Conservation (phyloP, 2,113 vertebrate genomes). For the Protomyctophum bolini region DNA sequence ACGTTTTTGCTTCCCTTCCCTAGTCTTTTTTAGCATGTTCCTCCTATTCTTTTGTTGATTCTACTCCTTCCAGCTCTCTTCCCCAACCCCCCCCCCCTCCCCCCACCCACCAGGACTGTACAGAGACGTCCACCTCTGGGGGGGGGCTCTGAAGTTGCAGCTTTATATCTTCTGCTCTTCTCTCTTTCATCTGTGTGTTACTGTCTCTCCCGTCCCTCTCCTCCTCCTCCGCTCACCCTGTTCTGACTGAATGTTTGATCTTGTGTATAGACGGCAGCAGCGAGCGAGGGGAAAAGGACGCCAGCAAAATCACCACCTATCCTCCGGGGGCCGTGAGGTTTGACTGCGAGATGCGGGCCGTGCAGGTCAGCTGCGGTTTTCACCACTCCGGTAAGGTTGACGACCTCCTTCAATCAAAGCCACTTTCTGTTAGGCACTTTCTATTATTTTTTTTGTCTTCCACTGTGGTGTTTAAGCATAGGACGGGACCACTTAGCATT, state of each 20-base stretch:
- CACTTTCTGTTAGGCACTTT: neutral
- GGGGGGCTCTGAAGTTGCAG: slow-evolving; percentile 43
- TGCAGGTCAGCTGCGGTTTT: slow-evolving; percentile 98
- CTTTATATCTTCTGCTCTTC: slow-evolving; percentile 9
- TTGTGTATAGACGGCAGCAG: slow-evolving; percentile 93
- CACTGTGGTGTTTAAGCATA: slow-evolving; percentile 4
- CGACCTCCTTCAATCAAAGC: neutral
- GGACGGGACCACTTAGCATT: neutral
- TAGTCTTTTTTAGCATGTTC: slow-evolving; percentile 38
- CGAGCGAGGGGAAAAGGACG: slow-evolving; percentile 96
- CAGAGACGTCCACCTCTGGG: slow-evolving; percentile 45
- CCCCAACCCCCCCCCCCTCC: too few species aligned
- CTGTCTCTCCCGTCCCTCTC: slow-evolving; percentile 9
- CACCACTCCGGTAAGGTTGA: slow-evolving; percentile 92
- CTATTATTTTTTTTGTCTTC: neutral
- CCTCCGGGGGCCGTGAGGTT: slow-evolving; percentile 94
- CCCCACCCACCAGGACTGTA: slow-evolving; percentile 43
- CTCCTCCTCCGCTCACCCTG: neutral
- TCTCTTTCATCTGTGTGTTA: slow-evolving; percentile 7
- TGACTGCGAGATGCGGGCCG: slow-evolving; percentile 91
- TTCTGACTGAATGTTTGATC: slow-evolving; percentile 53
- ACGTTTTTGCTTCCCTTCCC: slow-evolving; percentile 17
- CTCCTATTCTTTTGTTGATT: slow-evolving; percentile 17
- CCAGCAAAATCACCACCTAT: slow-evolving; percentile 98
- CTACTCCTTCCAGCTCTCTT: slow-evolving; percentile 46